Evolutionary conservation across 2,797 vertebrate species (phyloP).

Genomic region (Brotogeris chrysoptera): DNA sequence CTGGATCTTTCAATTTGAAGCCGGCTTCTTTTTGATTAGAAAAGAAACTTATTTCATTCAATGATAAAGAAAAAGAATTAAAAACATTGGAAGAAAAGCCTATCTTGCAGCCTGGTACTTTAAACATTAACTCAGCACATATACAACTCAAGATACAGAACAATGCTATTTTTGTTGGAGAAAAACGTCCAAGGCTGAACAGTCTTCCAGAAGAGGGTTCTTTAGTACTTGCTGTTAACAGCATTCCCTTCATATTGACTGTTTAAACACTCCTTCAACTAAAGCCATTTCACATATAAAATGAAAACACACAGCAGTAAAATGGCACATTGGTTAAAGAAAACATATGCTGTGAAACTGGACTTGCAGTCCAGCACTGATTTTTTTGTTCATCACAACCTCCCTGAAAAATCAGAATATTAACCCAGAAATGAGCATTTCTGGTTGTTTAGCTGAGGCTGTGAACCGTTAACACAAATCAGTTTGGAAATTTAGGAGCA

Average conservation of each 20-base stretch:
- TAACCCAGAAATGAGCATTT: conserved; percentile 1
- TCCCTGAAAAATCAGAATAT: background rate
- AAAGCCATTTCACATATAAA: background rate
- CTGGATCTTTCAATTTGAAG: background rate
- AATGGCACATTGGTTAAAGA: background rate
- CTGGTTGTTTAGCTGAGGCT: background rate
- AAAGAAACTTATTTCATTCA: background rate
- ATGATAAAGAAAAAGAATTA: background rate
- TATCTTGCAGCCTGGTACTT: background rate
- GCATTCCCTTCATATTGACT: background rate
- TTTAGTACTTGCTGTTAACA: background rate
- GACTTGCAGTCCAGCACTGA: background rate
- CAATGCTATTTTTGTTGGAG: background rate
- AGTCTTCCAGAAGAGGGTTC: background rate
- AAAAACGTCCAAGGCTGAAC: background rate
- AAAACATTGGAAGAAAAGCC: background rate
- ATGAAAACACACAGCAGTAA: background rate
- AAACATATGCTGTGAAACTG: background rate
- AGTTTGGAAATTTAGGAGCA: background rate
- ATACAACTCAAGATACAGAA: background rate
- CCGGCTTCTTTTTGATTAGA: background rate
- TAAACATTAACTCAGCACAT: background rate
- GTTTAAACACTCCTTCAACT: background rate
- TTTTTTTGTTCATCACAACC: background rate
- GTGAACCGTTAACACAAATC: background rate